These are phyloP conservation scores for Myotis daubentonii DNA, from an alignment of 2,797 vertebrate species.

Conservation along the genomic window DNA sequence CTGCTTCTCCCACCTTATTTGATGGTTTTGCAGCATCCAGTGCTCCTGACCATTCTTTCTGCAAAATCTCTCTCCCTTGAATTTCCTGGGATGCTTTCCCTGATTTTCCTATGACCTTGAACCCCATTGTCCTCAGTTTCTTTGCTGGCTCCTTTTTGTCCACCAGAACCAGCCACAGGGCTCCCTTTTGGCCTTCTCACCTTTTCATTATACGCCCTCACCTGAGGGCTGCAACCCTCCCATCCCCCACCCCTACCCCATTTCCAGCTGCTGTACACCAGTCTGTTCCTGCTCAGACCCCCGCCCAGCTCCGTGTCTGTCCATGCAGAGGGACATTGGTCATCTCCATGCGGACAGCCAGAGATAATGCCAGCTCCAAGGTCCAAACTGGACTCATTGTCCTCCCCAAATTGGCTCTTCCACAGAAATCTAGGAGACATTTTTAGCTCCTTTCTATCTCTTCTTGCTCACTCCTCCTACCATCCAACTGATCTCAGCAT, in stretches of 20 bases:
- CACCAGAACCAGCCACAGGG: no score
- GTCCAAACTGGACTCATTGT: background rate
- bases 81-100: background rate
- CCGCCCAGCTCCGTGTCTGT: fast-evolving
- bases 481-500: background rate
- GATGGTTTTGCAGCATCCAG: fast-evolving
- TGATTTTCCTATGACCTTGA: background rate
- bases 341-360: background rate
- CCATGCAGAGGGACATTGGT: background rate
- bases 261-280: background rate
- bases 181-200: background rate
- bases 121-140: background rate
- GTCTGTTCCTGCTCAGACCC: background rate
- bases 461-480: background rate
- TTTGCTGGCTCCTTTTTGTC: background rate
- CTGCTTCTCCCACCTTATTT: background rate
- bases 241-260: background rate
- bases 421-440: background rate
- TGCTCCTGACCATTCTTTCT: background rate
- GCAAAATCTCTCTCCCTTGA: background rate
- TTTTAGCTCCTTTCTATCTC: background rate
- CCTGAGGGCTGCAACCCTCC: background rate
- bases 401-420: background rate
- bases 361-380: background rate
- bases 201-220: background rate